Conservation (phyloP, 2,113 vertebrate species). For the Oceanites oceanicus region DNA sequence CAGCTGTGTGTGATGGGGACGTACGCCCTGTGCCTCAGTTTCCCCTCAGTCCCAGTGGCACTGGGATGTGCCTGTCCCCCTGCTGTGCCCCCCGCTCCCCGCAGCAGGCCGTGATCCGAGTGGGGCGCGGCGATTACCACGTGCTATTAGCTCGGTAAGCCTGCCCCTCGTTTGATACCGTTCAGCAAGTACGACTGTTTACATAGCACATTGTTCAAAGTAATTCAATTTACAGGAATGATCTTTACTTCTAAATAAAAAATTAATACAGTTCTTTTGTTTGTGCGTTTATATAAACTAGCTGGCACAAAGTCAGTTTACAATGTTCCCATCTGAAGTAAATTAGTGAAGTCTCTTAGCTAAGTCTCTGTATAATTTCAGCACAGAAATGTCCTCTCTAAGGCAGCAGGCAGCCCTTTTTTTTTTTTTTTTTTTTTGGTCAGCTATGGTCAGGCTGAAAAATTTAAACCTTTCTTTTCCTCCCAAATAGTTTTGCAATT, state of each 20-base stretch:
- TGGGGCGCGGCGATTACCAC: neutral
- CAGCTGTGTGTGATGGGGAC: neutral
- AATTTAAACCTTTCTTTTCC: conserved; percentile 9
- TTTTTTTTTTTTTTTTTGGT: neutral
- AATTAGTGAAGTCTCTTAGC: conserved; percentile 66
- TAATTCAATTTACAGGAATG: conserved; percentile 66
- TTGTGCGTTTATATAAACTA: conserved; percentile 61
- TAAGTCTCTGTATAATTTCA: conserved; percentile 68
- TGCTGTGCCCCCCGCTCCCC: neutral
- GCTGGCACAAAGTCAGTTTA: conserved; percentile 52
- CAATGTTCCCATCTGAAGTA: conserved; percentile 64
- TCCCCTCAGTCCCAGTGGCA: neutral
- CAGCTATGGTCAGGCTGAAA: conserved; percentile 23
- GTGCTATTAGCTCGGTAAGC: neutral
- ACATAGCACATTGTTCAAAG: conserved; percentile 64
- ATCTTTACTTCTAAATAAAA: conserved; percentile 69
- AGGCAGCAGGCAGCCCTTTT: neutral
- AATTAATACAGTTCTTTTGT: conserved; percentile 66
- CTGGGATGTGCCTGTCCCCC: rapidly evolving
- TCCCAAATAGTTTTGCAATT: conserved; percentile 33
- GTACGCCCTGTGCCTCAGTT: neutral
- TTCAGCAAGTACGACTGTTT: conserved; percentile 35
- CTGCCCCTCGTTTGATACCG: conserved; percentile 5
- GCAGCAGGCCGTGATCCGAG: neutral
- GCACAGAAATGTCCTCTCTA: conserved; percentile 37